Percentiles rank a stretch among this genome's conserved stretches.
Conservation (phyloP, 2,113 vertebrate species). For the Shinisaurus crocodilurus region DNA sequence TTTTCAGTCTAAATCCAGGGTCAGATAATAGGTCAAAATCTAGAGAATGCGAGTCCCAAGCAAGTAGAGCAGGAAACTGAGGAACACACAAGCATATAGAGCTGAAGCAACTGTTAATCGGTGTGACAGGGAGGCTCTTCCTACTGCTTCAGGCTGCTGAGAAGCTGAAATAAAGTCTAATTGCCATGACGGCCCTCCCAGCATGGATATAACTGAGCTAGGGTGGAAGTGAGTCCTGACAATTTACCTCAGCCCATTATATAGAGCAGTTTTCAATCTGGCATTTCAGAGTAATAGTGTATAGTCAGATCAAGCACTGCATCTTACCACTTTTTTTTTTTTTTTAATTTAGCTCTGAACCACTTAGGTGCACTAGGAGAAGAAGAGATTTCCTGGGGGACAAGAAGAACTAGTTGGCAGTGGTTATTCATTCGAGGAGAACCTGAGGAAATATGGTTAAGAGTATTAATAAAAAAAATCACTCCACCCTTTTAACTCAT, state of each 20-base stretch:
- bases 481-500: conserved; percentile 7
- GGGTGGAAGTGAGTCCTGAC: neutral
- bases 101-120: neutral
- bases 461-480: conserved; percentile 23
- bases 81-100: neutral
- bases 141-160: neutral
- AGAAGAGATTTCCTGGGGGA: conserved; percentile 22
- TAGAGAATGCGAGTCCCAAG: neutral
- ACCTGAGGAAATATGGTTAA: conserved; percentile 13
- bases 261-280: neutral
- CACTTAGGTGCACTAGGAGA: neutral
- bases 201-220: neutral
- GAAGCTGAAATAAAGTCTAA: neutral
- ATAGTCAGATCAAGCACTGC: conserved; percentile 18
- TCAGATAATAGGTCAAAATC: neutral
- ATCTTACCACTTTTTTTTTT: conserved; percentile 6
- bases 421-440: neutral
- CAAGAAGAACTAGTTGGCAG: neutral
- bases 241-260: neutral
- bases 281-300: conserved; percentile 36
- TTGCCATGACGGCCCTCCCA: neutral
- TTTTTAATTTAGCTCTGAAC: neutral
- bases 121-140: neutral
- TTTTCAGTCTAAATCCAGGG: neutral
- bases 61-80: neutral